These are phyloP conservation scores for Hybos culiciformis DNA, from an alignment of 2,888 invertebrate genomes.

Conservation along the genomic window DNA sequence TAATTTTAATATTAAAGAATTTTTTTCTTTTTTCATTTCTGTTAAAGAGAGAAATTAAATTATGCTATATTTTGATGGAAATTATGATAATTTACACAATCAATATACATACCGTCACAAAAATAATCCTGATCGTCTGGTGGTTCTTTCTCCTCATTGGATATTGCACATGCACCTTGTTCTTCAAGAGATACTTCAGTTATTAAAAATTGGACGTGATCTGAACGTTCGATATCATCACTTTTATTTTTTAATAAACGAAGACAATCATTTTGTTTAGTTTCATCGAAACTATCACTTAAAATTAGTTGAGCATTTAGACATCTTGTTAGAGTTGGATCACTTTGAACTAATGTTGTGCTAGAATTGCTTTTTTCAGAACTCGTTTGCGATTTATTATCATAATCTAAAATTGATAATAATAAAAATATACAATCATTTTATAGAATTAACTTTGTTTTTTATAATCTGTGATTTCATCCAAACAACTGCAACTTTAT, in stretches of 20 bases:
- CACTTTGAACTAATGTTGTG: slow-evolving; percentile 8
- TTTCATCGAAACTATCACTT: slow-evolving; percentile 26
- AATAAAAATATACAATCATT: no score
- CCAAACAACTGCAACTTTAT: no score
- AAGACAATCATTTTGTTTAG: slow-evolving; percentile 25
- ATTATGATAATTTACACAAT: slow-evolving; percentile 2
- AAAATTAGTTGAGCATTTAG: slow-evolving; percentile 14
- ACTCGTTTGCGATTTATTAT: slow-evolving; percentile 16
- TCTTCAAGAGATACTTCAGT: slow-evolving; percentile 67
- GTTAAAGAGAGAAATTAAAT: slow-evolving; percentile 1
- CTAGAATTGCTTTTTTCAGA: slow-evolving; percentile 15
- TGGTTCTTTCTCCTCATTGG: slow-evolving; percentile 25
- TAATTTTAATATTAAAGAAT: neutral
- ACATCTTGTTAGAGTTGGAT: slow-evolving; percentile 11
- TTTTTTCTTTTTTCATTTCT: neutral
- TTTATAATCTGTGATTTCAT: no score
- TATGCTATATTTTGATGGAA: neutral
- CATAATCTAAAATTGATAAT: no score
- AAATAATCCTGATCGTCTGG: slow-evolving; percentile 33
- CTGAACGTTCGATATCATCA: slow-evolving; percentile 43
- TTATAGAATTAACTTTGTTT: no score
- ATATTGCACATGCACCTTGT: slow-evolving; percentile 16
- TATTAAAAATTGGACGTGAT: slow-evolving; percentile 86
- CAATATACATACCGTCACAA: slow-evolving; percentile 33
- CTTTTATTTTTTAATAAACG: slow-evolving; percentile 33